Percentiles rank a stretch among this genome's conserved stretches.
phyloP scores from a whole-genome alignment of 2,113 vertebrate genomes.

The Hemichromis elongatus region DNA sequence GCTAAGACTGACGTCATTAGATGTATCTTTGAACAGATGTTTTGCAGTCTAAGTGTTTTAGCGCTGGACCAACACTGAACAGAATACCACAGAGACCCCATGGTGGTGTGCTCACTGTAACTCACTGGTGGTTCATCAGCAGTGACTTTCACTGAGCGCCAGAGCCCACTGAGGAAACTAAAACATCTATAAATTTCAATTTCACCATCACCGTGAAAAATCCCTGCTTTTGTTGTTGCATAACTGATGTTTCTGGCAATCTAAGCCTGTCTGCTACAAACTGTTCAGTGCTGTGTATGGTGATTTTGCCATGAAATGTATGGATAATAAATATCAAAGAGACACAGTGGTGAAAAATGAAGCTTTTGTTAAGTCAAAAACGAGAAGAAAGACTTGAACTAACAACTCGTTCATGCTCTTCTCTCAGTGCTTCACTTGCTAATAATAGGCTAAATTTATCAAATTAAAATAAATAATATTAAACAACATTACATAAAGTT shows the following conservation, averaged over 20 bases:
- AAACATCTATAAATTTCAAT: not conserved
- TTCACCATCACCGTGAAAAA: not conserved
- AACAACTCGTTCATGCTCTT: not conserved
- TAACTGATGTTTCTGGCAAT: not conserved
- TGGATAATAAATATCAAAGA: not conserved
- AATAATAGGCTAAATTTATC: not conserved
- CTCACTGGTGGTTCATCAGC: not conserved
- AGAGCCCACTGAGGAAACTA: not conserved
- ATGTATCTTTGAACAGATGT: constrained; percentile 6
- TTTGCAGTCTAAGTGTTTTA: constrained; percentile 3
- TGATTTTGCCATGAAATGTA: not conserved
- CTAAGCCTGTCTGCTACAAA: not conserved
- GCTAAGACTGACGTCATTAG: constrained; percentile 1
- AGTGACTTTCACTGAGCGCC: not conserved
- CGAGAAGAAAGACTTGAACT: not conserved
- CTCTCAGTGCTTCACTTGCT: not conserved
- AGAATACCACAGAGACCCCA: not conserved
- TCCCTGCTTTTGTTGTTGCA: not conserved
- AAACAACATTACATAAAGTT: not conserved
- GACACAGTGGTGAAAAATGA: not conserved
- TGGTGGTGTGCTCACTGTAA: not conserved
- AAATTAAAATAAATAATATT: not conserved
- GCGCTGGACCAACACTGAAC: not conserved
- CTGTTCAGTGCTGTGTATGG: not conserved
- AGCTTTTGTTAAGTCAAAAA: not conserved